These are phyloP conservation scores for Mormyrus proboscirostris DNA, from an alignment of 2,797 vertebrate species.

Conservation along the genomic window DNA sequence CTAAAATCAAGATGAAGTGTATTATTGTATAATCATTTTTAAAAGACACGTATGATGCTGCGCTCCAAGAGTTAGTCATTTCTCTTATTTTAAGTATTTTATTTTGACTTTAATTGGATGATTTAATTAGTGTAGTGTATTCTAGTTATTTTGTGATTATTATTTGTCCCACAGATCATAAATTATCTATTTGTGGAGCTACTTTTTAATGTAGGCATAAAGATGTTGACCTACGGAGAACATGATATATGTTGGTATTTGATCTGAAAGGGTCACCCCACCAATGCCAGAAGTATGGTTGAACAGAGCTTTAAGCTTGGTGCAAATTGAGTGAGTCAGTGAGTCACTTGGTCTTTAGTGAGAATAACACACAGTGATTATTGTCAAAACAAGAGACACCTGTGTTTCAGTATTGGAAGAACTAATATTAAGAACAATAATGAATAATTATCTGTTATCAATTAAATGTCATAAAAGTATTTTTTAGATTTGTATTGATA, in stretches of 20 bases:
- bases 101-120: neutral
- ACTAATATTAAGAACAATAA: neutral
- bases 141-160: neutral
- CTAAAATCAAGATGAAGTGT: neutral
- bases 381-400: neutral
- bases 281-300: neutral
- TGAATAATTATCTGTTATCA: neutral
- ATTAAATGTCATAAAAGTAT: neutral
- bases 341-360: neutral
- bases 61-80: neutral
- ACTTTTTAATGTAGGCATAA: conserved; percentile 17
- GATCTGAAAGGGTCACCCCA: neutral
- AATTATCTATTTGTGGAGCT: conserved; percentile 23
- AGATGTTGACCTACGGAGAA: conserved; percentile 15
- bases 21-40: neutral
- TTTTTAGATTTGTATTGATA: neutral
- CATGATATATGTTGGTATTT: conserved; percentile 15
- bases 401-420: neutral
- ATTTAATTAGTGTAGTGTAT: neutral
- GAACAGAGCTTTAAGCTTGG: neutral
- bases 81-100: neutral
- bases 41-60: neutral
- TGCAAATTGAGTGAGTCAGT: neutral
- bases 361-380: neutral
- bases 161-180: neutral